Evolutionary conservation across 1,140 invertebrate species (phyloP).

Genomic region (Sipha flava): DNA sequence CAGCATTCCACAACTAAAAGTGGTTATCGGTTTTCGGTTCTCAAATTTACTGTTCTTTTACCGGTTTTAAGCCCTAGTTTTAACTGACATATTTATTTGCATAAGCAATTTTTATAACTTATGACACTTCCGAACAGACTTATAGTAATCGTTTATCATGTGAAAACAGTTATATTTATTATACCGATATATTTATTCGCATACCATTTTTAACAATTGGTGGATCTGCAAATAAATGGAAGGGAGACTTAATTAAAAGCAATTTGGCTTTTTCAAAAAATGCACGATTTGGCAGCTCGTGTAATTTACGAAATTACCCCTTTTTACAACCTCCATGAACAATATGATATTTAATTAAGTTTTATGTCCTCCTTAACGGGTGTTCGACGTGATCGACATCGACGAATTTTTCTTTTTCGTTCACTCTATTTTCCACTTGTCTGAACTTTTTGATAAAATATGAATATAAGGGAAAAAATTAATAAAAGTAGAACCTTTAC

Average conservation of each 20-base stretch:
- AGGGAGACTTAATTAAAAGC: conserved; percentile 11
- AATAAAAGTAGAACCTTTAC: too few relatives aligned
- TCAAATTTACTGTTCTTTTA: too few relatives aligned
- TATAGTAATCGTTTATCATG: neutral
- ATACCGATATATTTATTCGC: neutral
- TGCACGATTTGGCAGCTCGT: neutral
- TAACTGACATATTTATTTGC: neutral
- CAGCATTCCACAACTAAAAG: too few relatives aligned
- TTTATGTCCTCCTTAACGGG: neutral
- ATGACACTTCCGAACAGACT: neutral
- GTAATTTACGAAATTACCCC: neutral
- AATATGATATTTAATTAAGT: conserved; percentile 6
- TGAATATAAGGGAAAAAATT: neutral
- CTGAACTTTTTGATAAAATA: neutral
- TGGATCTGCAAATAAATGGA: neutral
- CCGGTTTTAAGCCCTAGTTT: too few relatives aligned
- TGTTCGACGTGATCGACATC: neutral
- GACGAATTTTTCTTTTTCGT: neutral
- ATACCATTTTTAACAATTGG: neutral
- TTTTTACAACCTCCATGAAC: neutral
- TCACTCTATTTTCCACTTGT: neutral
- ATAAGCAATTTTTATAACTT: neutral
- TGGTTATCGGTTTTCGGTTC: too few relatives aligned
- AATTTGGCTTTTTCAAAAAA: neutral
- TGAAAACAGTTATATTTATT: neutral